Evolutionary conservation across 2,888 invertebrate species (phyloP), one percentile per base, ranked within the genome.

Genomic region (Dynastes grantii): DNA sequence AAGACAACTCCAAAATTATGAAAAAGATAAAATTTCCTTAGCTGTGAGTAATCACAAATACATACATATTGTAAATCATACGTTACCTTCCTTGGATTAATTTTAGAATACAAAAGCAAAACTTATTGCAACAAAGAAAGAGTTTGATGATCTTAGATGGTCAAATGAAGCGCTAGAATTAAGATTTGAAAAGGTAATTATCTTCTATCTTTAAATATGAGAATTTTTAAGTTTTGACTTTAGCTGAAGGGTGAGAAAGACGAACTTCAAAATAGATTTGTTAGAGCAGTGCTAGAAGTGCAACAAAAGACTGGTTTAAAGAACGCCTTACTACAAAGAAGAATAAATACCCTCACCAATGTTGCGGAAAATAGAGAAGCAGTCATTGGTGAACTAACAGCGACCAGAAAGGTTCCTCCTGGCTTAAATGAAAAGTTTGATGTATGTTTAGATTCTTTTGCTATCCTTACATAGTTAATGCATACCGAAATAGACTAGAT

Each of bases 281-380:
- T 96, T 9, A 92, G 94, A 80, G 95, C 96, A 0, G 93, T 98
- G 68, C 90, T 96, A 61, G 97, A 97, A 85, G 92, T 97, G 2
- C 97, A 97, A 87, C 96, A 97, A 87, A 95, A 95, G 87, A 94
- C 95, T 0, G 94, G 95, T 4, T 88, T 95, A 84, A 96, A 95
- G 88, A 95, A 95, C 82, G 93, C 96, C 0, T 88, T 97, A 4
- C 88, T 98, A 71, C 96, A 97, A 86, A 93, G 93, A 85, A 93
- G 95, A 87, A 89, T 96, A 32, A 89, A 90, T 61, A 91, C 92
- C n/a, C 86, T 95, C 78, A 91, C 91, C 73, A 91, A 92, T 79
- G 90, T 92, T 49, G 89, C 93, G 16, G 95, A 95, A 85, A 92
- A 94, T 88, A 89, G 95, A 85, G 93, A 92, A 89, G 91, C 94